A percentile compares a stretch with the other conserved stretches of the same genome.
These are phyloP conservation scores for Acanthococcus lagerstroemiae DNA, from an alignment of 2,888 invertebrate genomes.

Conservation along the genomic window DNA sequence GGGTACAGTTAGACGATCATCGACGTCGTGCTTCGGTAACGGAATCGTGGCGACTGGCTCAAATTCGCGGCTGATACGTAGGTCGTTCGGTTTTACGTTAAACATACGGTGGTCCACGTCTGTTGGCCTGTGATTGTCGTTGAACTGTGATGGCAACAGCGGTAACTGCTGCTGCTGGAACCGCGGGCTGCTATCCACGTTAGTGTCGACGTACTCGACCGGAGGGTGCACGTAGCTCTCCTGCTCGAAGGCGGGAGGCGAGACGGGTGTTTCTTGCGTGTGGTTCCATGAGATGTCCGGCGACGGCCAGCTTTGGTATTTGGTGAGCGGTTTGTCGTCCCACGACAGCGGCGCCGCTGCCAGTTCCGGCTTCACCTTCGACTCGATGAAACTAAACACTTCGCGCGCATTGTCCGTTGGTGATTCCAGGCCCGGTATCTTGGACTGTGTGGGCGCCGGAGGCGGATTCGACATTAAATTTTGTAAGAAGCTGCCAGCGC, in stretches of 20 bases:
- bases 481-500: constrained; percentile 31
- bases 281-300: constrained; percentile 27
- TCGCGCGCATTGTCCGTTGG: constrained; percentile 15
- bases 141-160: background rate
- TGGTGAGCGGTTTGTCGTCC: constrained; percentile 15
- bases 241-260: constrained; percentile 56
- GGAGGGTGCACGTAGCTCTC: constrained; percentile 48
- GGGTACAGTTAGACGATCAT: constrained; percentile 1
- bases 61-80: background rate
- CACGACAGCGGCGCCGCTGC: constrained; percentile 3
- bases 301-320: constrained; percentile 26
- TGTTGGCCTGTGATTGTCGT: constrained; percentile 16
- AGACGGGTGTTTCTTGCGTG: constrained; percentile 48
- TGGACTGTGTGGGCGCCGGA: background rate
- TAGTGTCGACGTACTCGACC: constrained; percentile 54
- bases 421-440: constrained; percentile 17
- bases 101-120: constrained; percentile 35
- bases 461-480: constrained; percentile 9
- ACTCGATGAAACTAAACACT: constrained; percentile 16
- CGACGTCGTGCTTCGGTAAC: constrained; percentile 21
- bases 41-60: constrained; percentile 8
- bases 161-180: background rate
- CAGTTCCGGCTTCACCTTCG: constrained; percentile 3
- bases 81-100: background rate
- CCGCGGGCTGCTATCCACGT: background rate